Conservation (phyloP, 2,797 vertebrate genomes). For the Aulostomus chinensis region DNA sequence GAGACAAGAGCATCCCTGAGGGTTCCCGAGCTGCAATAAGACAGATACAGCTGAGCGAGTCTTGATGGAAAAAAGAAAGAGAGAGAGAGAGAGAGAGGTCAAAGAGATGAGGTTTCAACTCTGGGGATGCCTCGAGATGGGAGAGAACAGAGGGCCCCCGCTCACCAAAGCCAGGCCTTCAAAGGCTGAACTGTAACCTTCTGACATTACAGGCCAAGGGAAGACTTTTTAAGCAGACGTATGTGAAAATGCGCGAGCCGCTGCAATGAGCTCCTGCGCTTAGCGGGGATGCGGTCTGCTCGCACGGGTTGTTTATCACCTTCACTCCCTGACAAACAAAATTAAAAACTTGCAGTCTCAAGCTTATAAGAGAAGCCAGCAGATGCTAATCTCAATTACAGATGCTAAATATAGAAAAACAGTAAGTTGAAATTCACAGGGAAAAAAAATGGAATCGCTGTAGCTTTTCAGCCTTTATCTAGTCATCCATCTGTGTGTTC, state of each 20-base stretch:
- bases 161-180: conserved; percentile 29
- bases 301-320: too few species aligned
- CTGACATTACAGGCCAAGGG: too few species aligned
- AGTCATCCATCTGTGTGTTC: too few species aligned
- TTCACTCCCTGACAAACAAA: not conserved
- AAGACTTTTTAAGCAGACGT: conserved; percentile 24
- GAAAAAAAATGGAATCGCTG: too few species aligned
- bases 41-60: conserved; percentile 30
- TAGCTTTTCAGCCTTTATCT: too few species aligned
- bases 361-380: too few species aligned
- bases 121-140: conserved; percentile 45
- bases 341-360: too few species aligned
- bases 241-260: conserved; percentile 5
- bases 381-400: too few species aligned
- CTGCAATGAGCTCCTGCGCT: not conserved
- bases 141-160: conserved; percentile 37
- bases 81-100: conserved; percentile 8
- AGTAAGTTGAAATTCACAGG: too few species aligned
- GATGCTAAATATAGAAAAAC: not conserved
- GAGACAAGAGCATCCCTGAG: conserved; percentile 47
- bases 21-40: conserved; percentile 57
- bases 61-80: conserved; percentile 45
- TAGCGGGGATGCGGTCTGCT: not conserved
- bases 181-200: conserved; percentile 27
- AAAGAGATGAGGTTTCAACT: conserved; percentile 55